Evolutionary conservation across 2,888 invertebrate species (phyloP).

Genomic region (Uloborus plumipes): DNA sequence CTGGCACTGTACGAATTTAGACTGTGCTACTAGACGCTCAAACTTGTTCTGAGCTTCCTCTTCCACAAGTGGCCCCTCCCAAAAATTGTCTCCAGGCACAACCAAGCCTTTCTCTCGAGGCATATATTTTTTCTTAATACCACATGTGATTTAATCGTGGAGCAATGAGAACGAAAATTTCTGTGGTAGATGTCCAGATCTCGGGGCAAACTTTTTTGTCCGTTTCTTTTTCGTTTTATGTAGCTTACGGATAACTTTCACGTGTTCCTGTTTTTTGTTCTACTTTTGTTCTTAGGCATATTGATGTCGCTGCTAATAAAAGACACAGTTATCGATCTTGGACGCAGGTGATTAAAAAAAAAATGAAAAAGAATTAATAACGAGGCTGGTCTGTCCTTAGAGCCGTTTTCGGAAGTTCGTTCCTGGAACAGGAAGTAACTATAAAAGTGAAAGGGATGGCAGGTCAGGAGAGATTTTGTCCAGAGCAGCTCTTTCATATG

Average conservation of each 20-base stretch:
- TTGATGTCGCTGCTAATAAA: conserved; percentile 51
- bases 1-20: too few relatives aligned
- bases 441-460: conserved; percentile 49
- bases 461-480: conserved; percentile 4
- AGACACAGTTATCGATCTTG: conserved; percentile 43
- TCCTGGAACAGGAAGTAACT: conserved; percentile 46
- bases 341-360: conserved; percentile 32
- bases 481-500: conserved; percentile 10
- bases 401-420: conserved; percentile 30
- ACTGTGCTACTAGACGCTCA: too few relatives aligned
- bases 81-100: conserved; percentile 6
- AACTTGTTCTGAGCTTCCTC: conserved; percentile 17
- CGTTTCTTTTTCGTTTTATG: background rate
- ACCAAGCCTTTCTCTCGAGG: conserved; percentile 48
- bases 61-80: conserved; percentile 12
- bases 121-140: conserved; percentile 12
- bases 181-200: background rate
- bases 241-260: conserved; percentile 33
- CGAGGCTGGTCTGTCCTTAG: conserved; percentile 14
- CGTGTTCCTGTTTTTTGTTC: conserved; percentile 52
- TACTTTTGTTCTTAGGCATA: conserved; percentile 36
- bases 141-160: background rate
- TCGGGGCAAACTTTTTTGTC: background rate
- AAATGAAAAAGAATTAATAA: conserved; percentile 13
- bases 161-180: background rate